Base-by-base conservation (phyloP, 1,140 invertebrate genomes). In the Leucophenga varia region DNA sequence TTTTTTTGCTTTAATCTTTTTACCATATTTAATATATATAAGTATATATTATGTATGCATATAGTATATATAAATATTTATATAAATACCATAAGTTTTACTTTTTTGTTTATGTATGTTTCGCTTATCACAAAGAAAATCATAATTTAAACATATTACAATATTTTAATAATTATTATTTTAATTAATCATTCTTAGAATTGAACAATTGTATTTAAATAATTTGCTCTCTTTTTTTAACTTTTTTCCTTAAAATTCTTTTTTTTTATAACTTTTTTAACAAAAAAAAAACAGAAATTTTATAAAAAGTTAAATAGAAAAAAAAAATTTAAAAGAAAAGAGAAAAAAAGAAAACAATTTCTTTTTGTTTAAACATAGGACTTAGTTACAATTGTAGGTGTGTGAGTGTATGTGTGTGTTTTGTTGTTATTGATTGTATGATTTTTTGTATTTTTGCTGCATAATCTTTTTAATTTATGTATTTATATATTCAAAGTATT, bases 151-250 rank as follows among this genome's bases (percentile, higher is more conserved):
- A 72, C 64, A 52, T 54, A 42, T 37, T 42, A 48, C n/a, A n/a
- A n/a, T 65, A 67, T 58, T 65, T 65, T 65, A n/a, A 65, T 71
- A 64, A 71, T 71, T 71, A 72, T 68, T 61, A 65, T 64, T 64
- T 71, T 70, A 70, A 69, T 69, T 60, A 67, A 70, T 70, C 61
- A 70, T 70, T 72, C 69, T 69, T 72, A 72, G 61, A 72, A 72
- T 72, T 72, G 69, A 72, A 72, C 69, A 72, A 72, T 72, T 13
- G 5, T 65, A 68, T 72, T 72, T 72, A 72, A 72, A 72, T 25
- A 25, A 25, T 25, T 25, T n/a, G n/a, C n/a, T n/a, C n/a, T n/a
- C n/a, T n/a, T n/a, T n/a, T n/a, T n/a, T 25, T 25, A 6, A 25
- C 22, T 25, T 25, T 10, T 5, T 10, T 5, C 22, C 22, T 6